Evolutionary conservation across 2,888 invertebrate genomes (phyloP), one percentile per base, ranked within the genome.

Genomic region (Cyclophora albipunctata): DNA sequence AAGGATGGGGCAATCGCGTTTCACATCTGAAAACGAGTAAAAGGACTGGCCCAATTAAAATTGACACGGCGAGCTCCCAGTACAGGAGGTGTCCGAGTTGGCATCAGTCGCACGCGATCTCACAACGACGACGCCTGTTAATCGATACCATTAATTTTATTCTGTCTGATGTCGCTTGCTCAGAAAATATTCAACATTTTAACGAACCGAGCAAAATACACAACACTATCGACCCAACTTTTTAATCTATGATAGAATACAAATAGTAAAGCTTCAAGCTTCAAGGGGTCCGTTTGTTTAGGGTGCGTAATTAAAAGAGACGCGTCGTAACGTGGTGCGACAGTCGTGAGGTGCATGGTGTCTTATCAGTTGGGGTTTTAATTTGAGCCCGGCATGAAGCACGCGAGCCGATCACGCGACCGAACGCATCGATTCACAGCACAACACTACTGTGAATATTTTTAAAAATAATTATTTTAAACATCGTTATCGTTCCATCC

Each of bases 301-400:
- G 82, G 81, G 85, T 87, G 86, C 84, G 86, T 87, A 88, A 86
- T 86, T 88, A 87, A 86, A 84, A 78, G 78, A 79, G 84, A 84
- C 83, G 79, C 80, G 77, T 75, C 66, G 71, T 37, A 42, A 72
- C 66, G 74, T 43, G 33, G 43, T 67, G 68, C 78, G 81, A 80
- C 81, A 76, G 83, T 87, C 86, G 87, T 88, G 87, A 85, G 84
- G 75, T 75, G 74, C 77, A 72, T 69, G 76, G 81, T 79, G 84
- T 85, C 84, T 86, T 88, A 86, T 86, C 86, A 81, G 75, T 60
- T 46, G 71, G 67, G 73, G 75, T 80, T 85, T 88, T 88, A 88
- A 88, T 88, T 88, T 87, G 87, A 87, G 75, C 69, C 77, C 70
- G 73, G 77, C 82, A 81, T 78, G 85, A 73, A 79, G 83, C 87